phyloP scores from a whole-genome alignment of 2,113 vertebrate genomes.

The Hypocryptadius cinnamomeus region DNA sequence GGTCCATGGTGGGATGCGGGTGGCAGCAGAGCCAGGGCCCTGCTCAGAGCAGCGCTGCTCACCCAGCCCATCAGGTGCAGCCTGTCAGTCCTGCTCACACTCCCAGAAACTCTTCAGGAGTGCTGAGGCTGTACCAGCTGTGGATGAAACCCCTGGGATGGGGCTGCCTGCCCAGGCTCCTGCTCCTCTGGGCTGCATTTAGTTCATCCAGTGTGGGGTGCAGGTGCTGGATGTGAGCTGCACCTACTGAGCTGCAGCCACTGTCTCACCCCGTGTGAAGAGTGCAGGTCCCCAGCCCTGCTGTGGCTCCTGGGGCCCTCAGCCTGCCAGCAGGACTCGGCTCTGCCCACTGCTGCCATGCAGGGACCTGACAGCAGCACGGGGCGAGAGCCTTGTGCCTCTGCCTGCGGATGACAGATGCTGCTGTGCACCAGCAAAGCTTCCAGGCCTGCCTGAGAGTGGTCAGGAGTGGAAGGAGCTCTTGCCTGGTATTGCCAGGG shows the following conservation, averaged over 20 bases:
- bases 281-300: background rate
- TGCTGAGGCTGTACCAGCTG: accelerated
- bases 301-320: background rate
- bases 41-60: background rate
- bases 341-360: background rate
- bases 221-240: background rate
- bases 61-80: background rate
- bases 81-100: background rate
- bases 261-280: background rate
- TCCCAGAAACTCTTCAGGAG: background rate
- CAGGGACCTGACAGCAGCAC: background rate
- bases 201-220: background rate
- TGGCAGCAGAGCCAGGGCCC: background rate
- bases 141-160: background rate
- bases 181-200: background rate
- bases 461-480: accelerated
- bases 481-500: background rate
- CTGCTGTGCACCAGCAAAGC: background rate
- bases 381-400: background rate
- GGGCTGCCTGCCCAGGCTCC: background rate
- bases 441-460: background rate
- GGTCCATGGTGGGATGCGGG: accelerated
- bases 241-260: background rate
- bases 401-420: background rate
- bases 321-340: background rate